A percentile compares a stretch with the other conserved stretches of the same genome.
These are phyloP conservation scores for Tragopan temminckii DNA, from an alignment of 2,797 vertebrate genomes.

Conservation along the genomic window DNA sequence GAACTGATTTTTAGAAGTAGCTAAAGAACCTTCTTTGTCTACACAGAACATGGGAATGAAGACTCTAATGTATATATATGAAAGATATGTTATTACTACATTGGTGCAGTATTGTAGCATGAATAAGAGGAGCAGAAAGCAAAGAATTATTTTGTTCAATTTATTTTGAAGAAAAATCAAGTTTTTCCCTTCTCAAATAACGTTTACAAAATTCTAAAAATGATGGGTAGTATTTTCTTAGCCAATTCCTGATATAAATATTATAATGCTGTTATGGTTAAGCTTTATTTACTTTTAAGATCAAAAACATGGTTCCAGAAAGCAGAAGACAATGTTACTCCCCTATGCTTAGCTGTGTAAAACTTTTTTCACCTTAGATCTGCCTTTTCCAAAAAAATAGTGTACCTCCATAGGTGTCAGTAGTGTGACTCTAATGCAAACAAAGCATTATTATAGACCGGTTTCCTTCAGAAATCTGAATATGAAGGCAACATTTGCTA, in stretches of 20 bases:
- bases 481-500: conserved; percentile 25
- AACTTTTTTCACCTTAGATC: not conserved
- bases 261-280: not conserved
- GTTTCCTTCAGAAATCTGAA: conserved; percentile 1
- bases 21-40: not conserved
- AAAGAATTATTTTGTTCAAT: not conserved
- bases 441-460: not conserved
- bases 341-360: not conserved
- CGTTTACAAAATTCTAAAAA: not conserved
- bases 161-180: not conserved
- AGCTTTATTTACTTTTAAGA: not conserved
- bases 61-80: not conserved
- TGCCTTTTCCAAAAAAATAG: not conserved
- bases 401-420: not conserved
- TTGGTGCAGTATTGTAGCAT: not conserved
- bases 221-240: not conserved
- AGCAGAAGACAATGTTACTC: not conserved
- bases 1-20: conserved; percentile 15
- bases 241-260: not conserved
- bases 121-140: not conserved
- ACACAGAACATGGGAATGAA: not conserved
- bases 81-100: not conserved
- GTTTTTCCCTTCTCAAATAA: not conserved
- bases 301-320: not conserved
- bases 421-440: conserved; percentile 9